These are phyloP conservation scores for Sussaba pulchella DNA, from an alignment of 2,888 invertebrate species.

Conservation along the genomic window DNA sequence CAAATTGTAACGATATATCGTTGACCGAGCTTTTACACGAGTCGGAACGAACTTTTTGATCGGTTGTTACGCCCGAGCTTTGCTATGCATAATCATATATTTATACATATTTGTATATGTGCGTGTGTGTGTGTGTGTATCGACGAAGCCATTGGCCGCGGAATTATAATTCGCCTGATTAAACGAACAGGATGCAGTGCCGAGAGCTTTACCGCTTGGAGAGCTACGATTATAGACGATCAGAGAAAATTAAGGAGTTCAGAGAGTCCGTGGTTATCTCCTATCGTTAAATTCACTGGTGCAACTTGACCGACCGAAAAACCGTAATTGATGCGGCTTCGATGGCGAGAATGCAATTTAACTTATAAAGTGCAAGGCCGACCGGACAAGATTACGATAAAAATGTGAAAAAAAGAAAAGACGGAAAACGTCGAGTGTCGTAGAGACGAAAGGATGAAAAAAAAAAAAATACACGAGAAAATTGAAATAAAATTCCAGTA, in stretches of 20 bases:
- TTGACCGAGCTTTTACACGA: too few species aligned
- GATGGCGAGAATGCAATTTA: constrained; percentile 1
- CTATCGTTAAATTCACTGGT: not conserved
- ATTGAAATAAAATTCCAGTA: not conserved
- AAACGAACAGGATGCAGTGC: not conserved
- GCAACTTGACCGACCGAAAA: not conserved
- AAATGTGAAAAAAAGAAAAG: not conserved
- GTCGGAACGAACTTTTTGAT: too few species aligned
- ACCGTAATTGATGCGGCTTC: not conserved
- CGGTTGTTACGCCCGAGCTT: too few species aligned
- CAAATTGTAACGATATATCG: too few species aligned
- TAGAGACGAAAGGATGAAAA: too few species aligned
- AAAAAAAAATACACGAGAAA: not conserved
- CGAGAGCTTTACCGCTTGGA: not conserved
- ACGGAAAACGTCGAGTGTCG: not conserved
- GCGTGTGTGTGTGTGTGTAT: too few species aligned
- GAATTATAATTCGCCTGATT: not conserved
- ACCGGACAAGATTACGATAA: constrained; percentile 26
- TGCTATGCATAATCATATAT: not conserved
- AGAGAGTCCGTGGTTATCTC: not conserved
- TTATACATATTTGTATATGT: not conserved
- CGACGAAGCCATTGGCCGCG: not conserved
- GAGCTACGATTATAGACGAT: constrained; percentile 15
- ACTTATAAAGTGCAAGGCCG: constrained; percentile 15
- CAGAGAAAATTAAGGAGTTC: constrained; percentile 4